These are phyloP conservation scores for Danionella dracula DNA, from an alignment of 2,797 vertebrate species.

Conservation along the genomic window DNA sequence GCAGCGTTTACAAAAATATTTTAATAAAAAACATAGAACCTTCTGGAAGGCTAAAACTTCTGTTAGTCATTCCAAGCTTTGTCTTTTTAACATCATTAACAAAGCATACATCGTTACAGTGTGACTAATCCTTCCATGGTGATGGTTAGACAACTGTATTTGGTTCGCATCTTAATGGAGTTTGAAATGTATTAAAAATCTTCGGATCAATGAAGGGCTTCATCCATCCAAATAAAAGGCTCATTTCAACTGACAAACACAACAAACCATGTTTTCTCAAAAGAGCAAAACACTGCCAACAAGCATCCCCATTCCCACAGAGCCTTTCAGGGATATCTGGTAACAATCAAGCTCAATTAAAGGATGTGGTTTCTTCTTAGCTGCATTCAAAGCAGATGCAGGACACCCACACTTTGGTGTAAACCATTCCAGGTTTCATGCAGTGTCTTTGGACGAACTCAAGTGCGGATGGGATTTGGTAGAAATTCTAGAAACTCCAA, in stretches of 20 bases:
- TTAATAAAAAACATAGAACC: no score
- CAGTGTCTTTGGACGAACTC: neutral
- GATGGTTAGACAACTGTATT: conserved; percentile 13
- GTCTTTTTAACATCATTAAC: no score
- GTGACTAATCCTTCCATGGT: neutral
- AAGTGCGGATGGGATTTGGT: neutral
- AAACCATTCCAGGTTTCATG: neutral
- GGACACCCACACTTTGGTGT: neutral
- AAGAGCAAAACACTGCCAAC: neutral
- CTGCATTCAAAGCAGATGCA: conserved; percentile 37
- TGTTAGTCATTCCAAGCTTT: no score
- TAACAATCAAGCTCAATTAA: conserved; percentile 37
- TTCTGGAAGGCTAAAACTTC: no score
- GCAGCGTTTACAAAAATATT: no score
- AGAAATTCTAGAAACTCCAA: neutral
- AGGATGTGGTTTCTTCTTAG: conserved; percentile 30
- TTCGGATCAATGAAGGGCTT: conserved; percentile 13
- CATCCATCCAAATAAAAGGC: conserved; percentile 7
- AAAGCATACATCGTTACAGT: neutral
- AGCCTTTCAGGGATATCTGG: conserved; percentile 33
- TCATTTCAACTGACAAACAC: neutral
- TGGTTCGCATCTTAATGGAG: neutral
- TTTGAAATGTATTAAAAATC: neutral
- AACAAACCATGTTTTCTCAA: conserved; percentile 4
- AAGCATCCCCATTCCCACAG: neutral